Evolutionary conservation across 1,140 invertebrate species (phyloP).

Genomic region (Uloborus diversus): DNA sequence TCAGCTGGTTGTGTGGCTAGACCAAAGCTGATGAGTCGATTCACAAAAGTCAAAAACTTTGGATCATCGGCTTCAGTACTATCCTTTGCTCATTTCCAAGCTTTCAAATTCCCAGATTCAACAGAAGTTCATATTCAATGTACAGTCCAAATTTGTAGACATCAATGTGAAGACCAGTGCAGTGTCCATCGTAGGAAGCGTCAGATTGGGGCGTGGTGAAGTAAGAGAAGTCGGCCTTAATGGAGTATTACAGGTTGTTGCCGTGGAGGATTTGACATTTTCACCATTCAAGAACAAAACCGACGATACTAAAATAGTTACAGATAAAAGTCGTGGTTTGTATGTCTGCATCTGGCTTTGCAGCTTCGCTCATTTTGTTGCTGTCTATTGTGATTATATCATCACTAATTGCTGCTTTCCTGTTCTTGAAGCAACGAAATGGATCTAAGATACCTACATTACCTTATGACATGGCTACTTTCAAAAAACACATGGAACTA

Average conservation of each 20-base stretch:
- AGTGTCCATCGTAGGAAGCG: conserved; percentile 51
- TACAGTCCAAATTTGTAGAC: conserved; percentile 62
- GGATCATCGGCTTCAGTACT: conserved; percentile 92
- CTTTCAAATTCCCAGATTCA: conserved; percentile 62
- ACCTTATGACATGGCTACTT: conserved; percentile 54
- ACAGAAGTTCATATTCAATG: conserved; percentile 63
- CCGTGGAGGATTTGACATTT: conserved; percentile 85
- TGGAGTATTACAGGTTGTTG: conserved; percentile 74
- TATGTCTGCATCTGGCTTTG: conserved; percentile 90
- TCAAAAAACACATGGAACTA: conserved; percentile 53
- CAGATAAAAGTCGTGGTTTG: conserved; percentile 76
- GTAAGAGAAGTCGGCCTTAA: conserved; percentile 60
- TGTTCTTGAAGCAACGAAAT: conserved; percentile 71
- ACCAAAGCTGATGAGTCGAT: conserved; percentile 91
- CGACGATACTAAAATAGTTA: conserved; percentile 64
- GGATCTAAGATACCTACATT: conserved; percentile 30
- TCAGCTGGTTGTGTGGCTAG: conserved; percentile 89
- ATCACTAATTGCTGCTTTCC: conserved; percentile 82
- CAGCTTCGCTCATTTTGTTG: conserved; percentile 81
- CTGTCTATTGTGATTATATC: conserved; percentile 82
- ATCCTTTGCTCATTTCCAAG: conserved; percentile 89
- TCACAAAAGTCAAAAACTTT: conserved; percentile 96
- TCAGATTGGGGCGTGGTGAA: conserved; percentile 44
- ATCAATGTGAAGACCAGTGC: conserved; percentile 62
- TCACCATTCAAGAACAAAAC: conserved; percentile 72